Conservation (phyloP, 2,888 invertebrate species). For the Xylota sylvarum region DNA sequence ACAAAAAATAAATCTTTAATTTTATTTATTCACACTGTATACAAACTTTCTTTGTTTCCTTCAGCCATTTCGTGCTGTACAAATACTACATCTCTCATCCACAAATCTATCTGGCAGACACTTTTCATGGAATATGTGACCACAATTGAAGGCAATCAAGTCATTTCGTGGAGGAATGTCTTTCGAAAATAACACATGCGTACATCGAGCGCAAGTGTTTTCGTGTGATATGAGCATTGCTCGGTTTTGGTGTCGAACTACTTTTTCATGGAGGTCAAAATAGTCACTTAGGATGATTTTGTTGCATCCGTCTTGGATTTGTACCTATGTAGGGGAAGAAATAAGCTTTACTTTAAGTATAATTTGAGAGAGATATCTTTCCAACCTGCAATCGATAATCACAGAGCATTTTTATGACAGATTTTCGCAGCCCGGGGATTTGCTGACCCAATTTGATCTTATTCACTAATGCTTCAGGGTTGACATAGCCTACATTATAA, state of each 20-base stretch:
- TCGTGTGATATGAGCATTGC: conserved; percentile 90
- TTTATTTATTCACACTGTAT: conserved; percentile 71
- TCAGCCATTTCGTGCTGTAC: conserved; percentile 66
- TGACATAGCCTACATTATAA: conserved; percentile 88
- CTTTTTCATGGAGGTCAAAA: conserved; percentile 93
- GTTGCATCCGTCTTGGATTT: conserved; percentile 95
- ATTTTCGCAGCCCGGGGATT: conserved; percentile 95
- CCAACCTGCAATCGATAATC: conserved; percentile 95
- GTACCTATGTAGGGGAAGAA: conserved; percentile 86
- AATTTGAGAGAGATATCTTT: not conserved
- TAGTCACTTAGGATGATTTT: conserved; percentile 96
- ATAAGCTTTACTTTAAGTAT: not conserved
- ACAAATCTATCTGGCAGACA: conserved; percentile 87
- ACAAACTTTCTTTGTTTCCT: conserved; percentile 29
- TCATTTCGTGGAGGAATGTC: conserved; percentile 89
- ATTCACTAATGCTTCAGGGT: conserved; percentile 94
- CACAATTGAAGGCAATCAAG: conserved; percentile 93
- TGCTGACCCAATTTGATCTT: conserved; percentile 93
- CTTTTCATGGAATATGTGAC: conserved; percentile 94
- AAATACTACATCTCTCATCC: conserved; percentile 79
- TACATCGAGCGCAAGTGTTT: conserved; percentile 92
- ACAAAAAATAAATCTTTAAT: conserved; percentile 6
- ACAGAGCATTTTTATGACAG: conserved; percentile 96
- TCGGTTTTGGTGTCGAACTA: conserved; percentile 91
- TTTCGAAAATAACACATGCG: conserved; percentile 90